A percentile compares a stretch with the other conserved stretches of the same genome.
These are phyloP conservation scores for Drosophila colorata DNA, from an alignment of 2,888 invertebrate genomes.

Conservation along the genomic window DNA sequence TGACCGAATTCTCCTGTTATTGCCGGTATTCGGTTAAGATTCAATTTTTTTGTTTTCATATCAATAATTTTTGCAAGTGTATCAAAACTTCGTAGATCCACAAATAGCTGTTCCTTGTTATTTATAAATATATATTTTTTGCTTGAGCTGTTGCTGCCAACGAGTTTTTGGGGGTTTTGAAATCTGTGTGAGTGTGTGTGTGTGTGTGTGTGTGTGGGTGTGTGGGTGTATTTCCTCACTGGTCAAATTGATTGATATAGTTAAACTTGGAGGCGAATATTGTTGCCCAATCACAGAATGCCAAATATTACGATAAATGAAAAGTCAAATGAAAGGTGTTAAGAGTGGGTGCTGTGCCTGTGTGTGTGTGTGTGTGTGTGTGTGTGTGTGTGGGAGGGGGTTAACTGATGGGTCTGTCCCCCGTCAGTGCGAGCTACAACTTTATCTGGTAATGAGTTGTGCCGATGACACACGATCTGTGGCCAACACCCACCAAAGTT, in stretches of 20 bases:
- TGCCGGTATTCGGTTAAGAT: no score
- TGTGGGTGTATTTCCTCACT: conserved; percentile 33
- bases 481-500: conserved; percentile 76
- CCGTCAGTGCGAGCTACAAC: conserved; percentile 17
- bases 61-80: not conserved
- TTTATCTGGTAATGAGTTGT: conserved; percentile 62
- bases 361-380: not conserved
- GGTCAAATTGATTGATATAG: conserved; percentile 52
- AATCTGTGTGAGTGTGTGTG: conserved; percentile 30
- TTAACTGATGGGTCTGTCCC: conserved; percentile 8
- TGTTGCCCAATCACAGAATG: conserved; percentile 40
- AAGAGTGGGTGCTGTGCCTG: no score
- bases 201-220: conserved; percentile 10
- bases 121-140: not conserved
- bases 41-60: no score
- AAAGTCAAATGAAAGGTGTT: not conserved
- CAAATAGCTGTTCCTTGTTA: not conserved
- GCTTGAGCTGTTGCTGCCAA: conserved; percentile 1
- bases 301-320: conserved; percentile 24
- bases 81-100: not conserved
- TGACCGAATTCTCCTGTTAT: no score
- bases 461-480: conserved; percentile 63
- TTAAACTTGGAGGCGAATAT: conserved; percentile 18
- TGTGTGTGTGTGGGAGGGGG: not conserved
- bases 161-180: conserved; percentile 21